Percentiles rank a stretch among this genome's conserved stretches.
Conservation (phyloP, 2,888 invertebrate genomes). For the Podabrus alpinus region DNA sequence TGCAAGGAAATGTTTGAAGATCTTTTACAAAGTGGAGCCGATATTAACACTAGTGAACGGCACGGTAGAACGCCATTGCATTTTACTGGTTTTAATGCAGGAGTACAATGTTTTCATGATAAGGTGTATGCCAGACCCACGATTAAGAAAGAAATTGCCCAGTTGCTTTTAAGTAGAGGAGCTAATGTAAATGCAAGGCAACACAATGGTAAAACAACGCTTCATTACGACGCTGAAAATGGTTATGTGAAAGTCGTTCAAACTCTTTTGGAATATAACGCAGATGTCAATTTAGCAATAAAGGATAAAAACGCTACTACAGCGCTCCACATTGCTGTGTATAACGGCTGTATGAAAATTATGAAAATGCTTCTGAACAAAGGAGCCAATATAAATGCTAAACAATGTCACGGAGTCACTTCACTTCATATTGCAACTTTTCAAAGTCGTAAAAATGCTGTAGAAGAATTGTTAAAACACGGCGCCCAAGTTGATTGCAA, state of each 20-base stretch:
- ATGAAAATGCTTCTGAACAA: too few relatives aligned
- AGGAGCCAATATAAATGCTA: constrained; percentile 12
- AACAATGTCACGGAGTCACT: constrained; percentile 5
- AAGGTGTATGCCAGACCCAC: background rate
- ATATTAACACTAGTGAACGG: background rate
- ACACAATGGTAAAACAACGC: constrained; percentile 8
- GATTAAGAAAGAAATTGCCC: background rate
- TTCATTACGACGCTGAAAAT: constrained; percentile 4
- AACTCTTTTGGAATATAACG: constrained; percentile 6
- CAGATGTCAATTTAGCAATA: constrained; percentile 6
- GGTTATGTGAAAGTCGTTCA: background rate
- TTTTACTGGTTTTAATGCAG: background rate
- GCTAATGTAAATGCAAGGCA: constrained; percentile 10
- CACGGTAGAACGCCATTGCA: background rate
- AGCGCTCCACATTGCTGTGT: constrained; percentile 1
- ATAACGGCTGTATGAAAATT: constrained; percentile 1
- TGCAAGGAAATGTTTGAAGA: background rate
- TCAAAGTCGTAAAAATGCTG: background rate
- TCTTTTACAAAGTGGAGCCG: too few relatives aligned
- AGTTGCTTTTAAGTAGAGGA: constrained; percentile 1
- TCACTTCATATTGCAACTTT: constrained; percentile 7
- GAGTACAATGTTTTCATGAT: background rate
- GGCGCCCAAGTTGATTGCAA: constrained; percentile 6
- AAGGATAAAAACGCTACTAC: constrained; percentile 2
- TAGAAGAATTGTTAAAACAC: constrained; percentile 1